Evolutionary conservation across 2,888 invertebrate genomes (phyloP).

Genomic region (Villa cingulata): DNA sequence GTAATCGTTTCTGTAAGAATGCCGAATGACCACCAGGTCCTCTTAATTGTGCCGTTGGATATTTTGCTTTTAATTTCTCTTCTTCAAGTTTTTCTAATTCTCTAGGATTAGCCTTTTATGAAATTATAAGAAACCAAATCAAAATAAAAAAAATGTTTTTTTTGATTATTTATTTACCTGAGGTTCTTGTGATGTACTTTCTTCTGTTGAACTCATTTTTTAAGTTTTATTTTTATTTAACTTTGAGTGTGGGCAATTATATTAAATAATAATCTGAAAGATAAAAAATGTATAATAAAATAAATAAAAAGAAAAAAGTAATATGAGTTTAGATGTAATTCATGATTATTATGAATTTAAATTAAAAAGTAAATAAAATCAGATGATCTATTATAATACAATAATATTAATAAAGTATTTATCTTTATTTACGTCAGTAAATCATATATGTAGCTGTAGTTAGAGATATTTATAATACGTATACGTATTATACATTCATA

Average conservation of each 20-base stretch:
- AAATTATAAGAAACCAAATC: no score
- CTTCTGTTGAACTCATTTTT: conserved; percentile 10
- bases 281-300: not conserved
- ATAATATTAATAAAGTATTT: no score
- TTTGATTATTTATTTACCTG: conserved; percentile 1
- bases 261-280: not conserved
- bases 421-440: no score
- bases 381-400: no score
- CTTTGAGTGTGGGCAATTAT: not conserved
- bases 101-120: conserved; percentile 38
- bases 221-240: not conserved
- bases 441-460: no score
- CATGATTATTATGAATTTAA: no score
- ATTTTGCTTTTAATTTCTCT: conserved; percentile 84
- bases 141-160: no score
- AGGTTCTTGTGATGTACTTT: conserved; percentile 11
- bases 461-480: no score
- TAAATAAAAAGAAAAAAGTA: no score
- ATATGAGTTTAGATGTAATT: no score
- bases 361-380: no score
- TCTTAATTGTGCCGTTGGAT: conserved; percentile 55
- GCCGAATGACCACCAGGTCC: conserved; percentile 75
- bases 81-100: conserved; percentile 83
- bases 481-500: no score
- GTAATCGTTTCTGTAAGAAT: conserved; percentile 83